Evolutionary conservation across 2,797 vertebrate species (phyloP).

Genomic region (Girardinus metallicus): DNA sequence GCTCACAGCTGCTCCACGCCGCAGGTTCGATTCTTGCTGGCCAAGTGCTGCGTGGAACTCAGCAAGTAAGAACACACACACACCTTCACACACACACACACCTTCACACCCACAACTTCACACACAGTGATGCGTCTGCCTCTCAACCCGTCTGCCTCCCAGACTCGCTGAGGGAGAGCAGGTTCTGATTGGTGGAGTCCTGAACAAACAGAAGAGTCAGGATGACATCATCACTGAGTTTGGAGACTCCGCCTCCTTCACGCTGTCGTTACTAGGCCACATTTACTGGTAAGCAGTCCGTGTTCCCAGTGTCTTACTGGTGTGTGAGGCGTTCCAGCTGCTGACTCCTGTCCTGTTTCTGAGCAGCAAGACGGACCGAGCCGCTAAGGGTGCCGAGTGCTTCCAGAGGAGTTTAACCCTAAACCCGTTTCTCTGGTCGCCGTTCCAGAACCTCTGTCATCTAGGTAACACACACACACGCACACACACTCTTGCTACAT

Average conservation of each 20-base stretch:
- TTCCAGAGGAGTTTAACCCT: slow-evolving; percentile 98
- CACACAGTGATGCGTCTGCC: neutral
- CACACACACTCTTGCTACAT: neutral
- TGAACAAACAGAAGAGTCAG: slow-evolving; percentile 98
- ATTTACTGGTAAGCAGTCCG: slow-evolving; percentile 89
- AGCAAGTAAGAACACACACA: slow-evolving; percentile 87
- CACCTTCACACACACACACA: neutral
- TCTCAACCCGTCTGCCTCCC: slow-evolving; percentile 14
- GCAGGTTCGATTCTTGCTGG: slow-evolving; percentile 96
- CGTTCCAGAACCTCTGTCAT: slow-evolving; percentile 97
- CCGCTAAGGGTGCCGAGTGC: slow-evolving; percentile 98
- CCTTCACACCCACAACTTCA: neutral
- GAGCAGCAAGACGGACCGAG: slow-evolving; percentile 95
- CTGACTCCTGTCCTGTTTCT: slow-evolving; percentile 5
- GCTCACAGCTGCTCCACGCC: slow-evolving; percentile 96
- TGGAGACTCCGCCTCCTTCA: slow-evolving; percentile 96
- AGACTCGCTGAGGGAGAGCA: slow-evolving; percentile 97
- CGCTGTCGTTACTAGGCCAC: slow-evolving; percentile 93
- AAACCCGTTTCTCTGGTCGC: slow-evolving; percentile 98
- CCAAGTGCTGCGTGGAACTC: slow-evolving; percentile 97
- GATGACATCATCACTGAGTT: slow-evolving; percentile 98
- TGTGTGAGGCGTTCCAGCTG: neutral
- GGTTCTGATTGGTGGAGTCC: slow-evolving; percentile 94
- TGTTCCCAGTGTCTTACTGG: neutral
- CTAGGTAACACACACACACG: slow-evolving; percentile 84